Conservation (phyloP, 2,888 invertebrate genomes). For the Heteropelma amictum region DNA sequence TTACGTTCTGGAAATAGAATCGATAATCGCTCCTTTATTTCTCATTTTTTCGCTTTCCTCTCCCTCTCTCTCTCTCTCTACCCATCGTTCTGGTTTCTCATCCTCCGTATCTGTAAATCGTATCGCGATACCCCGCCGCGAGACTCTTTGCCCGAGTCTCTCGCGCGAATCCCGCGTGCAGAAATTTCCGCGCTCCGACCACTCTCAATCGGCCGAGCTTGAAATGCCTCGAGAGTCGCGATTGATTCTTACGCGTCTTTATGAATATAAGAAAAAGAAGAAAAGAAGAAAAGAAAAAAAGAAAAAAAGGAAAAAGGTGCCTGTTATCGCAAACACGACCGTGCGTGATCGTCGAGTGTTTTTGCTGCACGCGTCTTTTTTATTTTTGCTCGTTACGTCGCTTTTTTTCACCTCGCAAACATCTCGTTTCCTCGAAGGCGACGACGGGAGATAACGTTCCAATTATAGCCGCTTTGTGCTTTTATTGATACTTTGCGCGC, state of each 20-base stretch:
- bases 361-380: not conserved
- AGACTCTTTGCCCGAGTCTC: no score
- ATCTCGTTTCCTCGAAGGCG: slow-evolving; percentile 38
- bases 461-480: slow-evolving; percentile 45
- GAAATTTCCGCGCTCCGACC: no score
- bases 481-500: slow-evolving; percentile 35
- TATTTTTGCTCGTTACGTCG: not conserved
- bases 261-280: not conserved
- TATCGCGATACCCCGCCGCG: no score
- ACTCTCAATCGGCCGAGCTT: no score
- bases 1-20: slow-evolving; percentile 56
- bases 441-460: slow-evolving; percentile 45
- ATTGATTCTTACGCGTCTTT: not conserved
- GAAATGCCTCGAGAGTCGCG: no score
- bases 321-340: slow-evolving; percentile 2
- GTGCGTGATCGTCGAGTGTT: slow-evolving; percentile 18
- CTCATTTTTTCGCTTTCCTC: slow-evolving; percentile 1
- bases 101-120: slow-evolving; percentile 11
- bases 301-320: not conserved
- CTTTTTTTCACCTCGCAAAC: slow-evolving; percentile 10
- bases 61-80: slow-evolving; percentile 16
- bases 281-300: not conserved
- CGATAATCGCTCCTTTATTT: slow-evolving; percentile 42
- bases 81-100: slow-evolving; percentile 11
- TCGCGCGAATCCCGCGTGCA: slow-evolving; percentile 9